Conservation (phyloP, 2,113 vertebrate species). For the Dascyllus trimaculatus region DNA sequence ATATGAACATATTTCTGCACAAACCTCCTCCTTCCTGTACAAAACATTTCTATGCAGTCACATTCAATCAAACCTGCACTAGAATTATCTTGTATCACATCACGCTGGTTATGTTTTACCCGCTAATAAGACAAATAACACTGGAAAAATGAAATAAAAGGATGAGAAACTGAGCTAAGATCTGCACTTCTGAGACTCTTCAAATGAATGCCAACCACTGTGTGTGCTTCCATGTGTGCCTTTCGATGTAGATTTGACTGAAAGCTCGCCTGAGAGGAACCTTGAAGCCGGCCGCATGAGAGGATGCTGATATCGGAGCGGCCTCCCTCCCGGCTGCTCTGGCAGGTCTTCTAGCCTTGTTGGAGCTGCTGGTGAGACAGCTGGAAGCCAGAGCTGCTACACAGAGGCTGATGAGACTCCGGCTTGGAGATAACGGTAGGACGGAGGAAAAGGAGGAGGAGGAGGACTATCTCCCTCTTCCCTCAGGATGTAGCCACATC, state of each 20-base stretch:
- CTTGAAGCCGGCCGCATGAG: conserved; percentile 61
- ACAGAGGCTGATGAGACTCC: conserved; percentile 49
- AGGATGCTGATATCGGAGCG: conserved; percentile 59
- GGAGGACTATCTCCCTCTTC: conserved; percentile 40
- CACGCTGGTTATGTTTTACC: not conserved
- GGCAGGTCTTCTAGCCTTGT: conserved; percentile 37
- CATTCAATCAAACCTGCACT: too few species aligned
- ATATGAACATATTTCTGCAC: too few species aligned
- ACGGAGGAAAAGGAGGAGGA: conserved; percentile 8
- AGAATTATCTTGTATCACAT: too few species aligned
- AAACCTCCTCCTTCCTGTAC: too few species aligned
- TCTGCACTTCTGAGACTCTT: conserved; percentile 12
- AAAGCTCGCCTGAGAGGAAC: conserved; percentile 55
- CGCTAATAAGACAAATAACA: not conserved
- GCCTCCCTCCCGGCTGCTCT: conserved; percentile 60
- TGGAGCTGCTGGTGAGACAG: conserved; percentile 45
- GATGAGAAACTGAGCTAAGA: not conserved
- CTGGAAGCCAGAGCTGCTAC: conserved; percentile 54
- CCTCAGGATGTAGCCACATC: conserved; percentile 41
- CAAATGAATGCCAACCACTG: conserved; percentile 21
- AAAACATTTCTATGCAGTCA: too few species aligned
- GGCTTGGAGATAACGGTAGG: conserved; percentile 58
- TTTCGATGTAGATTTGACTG: conserved; percentile 16
- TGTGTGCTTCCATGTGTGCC: not conserved
- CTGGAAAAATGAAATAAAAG: not conserved